Evolutionary conservation across 2,888 invertebrate genomes (phyloP).

Genomic region (Idaea aversata): DNA sequence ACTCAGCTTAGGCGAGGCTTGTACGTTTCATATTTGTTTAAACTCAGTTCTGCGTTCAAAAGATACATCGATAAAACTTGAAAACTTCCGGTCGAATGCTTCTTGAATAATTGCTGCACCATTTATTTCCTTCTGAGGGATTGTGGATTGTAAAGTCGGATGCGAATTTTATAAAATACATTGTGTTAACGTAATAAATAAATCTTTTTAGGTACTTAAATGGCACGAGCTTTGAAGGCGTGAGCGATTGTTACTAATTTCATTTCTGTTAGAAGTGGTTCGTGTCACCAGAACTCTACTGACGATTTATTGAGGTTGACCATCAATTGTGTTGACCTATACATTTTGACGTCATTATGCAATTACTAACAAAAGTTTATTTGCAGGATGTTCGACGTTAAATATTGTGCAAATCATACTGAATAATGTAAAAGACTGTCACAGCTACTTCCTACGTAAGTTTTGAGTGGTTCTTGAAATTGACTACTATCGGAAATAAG

Average conservation of each 20-base stretch:
- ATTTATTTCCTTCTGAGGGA: slow-evolving; percentile 69
- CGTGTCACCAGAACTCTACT: slow-evolving; percentile 51
- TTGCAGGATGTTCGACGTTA: slow-evolving; percentile 13
- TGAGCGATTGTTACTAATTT: slow-evolving; percentile 56
- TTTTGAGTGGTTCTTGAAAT: slow-evolving; percentile 14
- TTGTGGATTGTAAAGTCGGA: slow-evolving; percentile 61
- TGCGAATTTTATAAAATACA: slow-evolving; percentile 63
- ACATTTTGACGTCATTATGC: slow-evolving; percentile 1
- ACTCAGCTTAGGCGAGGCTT: slow-evolving; percentile 59
- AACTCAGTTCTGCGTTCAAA: slow-evolving; percentile 60
- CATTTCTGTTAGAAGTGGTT: slow-evolving; percentile 46
- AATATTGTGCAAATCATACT: slow-evolving; percentile 21
- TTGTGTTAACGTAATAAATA: slow-evolving; percentile 57
- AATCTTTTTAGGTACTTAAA: slow-evolving; percentile 56
- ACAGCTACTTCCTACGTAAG: slow-evolving; percentile 12
- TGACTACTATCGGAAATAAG: slow-evolving; percentile 13
- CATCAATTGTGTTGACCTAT: slow-evolving; percentile 16
- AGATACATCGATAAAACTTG: slow-evolving; percentile 63
- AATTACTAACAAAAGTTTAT: slow-evolving; percentile 9
- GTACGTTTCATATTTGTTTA: slow-evolving; percentile 71
- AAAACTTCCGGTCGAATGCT: slow-evolving; percentile 72
- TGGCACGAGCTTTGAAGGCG: slow-evolving; percentile 65
- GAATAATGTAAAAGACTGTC: slow-evolving; percentile 10
- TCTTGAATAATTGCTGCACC: slow-evolving; percentile 69
- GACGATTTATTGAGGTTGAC: slow-evolving; percentile 42